These are phyloP conservation scores for Nasonia oneida DNA, from an alignment of 2,888 invertebrate species.

Conservation along the genomic window DNA sequence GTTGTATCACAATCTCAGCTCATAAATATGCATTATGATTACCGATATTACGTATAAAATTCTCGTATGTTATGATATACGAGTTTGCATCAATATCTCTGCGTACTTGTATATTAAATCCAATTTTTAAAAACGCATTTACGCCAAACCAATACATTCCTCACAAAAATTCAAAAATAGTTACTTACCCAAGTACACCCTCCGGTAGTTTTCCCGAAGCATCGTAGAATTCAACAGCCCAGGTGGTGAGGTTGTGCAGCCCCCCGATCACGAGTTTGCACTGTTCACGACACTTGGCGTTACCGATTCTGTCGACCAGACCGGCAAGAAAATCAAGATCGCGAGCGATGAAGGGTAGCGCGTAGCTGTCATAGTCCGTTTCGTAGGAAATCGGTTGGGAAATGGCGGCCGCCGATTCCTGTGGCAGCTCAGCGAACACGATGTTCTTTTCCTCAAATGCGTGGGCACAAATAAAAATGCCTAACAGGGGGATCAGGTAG, in stretches of 20 bases:
- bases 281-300: constrained; percentile 68
- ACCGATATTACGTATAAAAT: background rate
- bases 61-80: background rate
- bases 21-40: background rate
- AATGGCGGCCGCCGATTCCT: background rate
- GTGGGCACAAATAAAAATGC: background rate
- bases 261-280: constrained; percentile 66
- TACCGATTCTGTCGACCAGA: constrained; percentile 66
- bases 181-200: constrained; percentile 78
- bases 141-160: too few relatives aligned
- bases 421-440: constrained; percentile 5
- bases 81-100: background rate
- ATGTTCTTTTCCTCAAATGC: constrained; percentile 15
- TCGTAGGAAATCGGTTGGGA: constrained; percentile 46
- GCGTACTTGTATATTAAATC: background rate
- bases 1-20: background rate
- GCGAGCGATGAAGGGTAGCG: constrained; percentile 66
- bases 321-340: constrained; percentile 66
- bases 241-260: constrained; percentile 68
- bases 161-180: too few relatives aligned
- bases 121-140: too few relatives aligned
- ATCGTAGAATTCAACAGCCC: constrained; percentile 82
- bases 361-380: constrained; percentile 60
- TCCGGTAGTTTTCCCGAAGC: constrained; percentile 86
- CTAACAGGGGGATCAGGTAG: background rate